Base-by-base conservation (phyloP, 2,888 invertebrate species). In the Hemaris fuciformis region DNA sequence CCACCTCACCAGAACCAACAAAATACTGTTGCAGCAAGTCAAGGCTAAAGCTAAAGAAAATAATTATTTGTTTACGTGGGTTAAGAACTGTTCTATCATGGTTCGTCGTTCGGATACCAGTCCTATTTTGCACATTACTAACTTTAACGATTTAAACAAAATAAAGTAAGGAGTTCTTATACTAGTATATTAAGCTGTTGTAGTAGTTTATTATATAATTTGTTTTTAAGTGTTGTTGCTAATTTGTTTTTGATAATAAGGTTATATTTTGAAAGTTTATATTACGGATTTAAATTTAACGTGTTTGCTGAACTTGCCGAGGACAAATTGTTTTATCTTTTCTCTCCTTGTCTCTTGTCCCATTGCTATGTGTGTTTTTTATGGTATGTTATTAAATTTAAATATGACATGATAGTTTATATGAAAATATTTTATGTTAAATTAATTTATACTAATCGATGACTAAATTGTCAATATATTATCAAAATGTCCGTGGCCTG, bases 1-100 rank as follows among this genome's bases (percentile, higher is more conserved):
- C 27, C 74, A 70, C 25, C 45, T 74, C 2, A 72, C 71, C 0
- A 10, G 60, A 0, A 63, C 66, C 1, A 71, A 70, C 18, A 72
- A 74, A 41, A 34, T 63, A 0, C 53, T 74, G 1, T 63, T 74
- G 0, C 69, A 66, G 10, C 70, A 67, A 48, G 56, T 65, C 0
- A 72, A 72, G 34, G 25, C 23, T 0, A 20, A 64, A 0, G 68
- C 68, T 0, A 67, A 64, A 15, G 68, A 71, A 10, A 59, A 62
- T 8, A 64, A 63, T 1, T 70, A 57, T 57, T 59, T 57, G 0
- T 68, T 53, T 25, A 38, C 58, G 1, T 69, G 68, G 69, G 66
- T 69, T 0, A 62, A 43, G 27, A 57, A 48, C 2, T 67, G 69
- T 56, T 68, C 67, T 46, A 69, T 70, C 18, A 61, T 68, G 7